phyloP scores from a whole-genome alignment of 2,888 invertebrate genomes.

The Antitype chi region DNA sequence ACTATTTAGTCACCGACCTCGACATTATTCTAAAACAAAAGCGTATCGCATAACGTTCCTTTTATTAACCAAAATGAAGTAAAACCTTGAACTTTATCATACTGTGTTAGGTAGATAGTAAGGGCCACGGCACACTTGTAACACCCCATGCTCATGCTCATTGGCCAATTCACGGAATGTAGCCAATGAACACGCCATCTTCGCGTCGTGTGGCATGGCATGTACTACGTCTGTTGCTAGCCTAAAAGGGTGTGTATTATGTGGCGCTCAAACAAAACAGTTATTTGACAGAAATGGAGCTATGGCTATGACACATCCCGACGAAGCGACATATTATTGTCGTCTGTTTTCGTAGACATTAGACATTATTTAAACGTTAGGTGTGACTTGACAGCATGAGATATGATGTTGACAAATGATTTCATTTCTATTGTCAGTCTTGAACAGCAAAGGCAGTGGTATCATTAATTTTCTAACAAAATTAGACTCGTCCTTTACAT shows the following conservation, averaged over 20 bases:
- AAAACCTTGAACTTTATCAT: conserved; percentile 33
- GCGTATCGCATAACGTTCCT: conserved; percentile 1
- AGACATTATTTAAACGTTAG: conserved; percentile 17
- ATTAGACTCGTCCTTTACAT: conserved; percentile 1
- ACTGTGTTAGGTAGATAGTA: conserved; percentile 4
- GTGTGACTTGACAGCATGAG: conserved; percentile 18
- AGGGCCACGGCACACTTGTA: conserved; percentile 29
- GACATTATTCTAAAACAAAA: conserved; percentile 27
- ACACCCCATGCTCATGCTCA: conserved; percentile 20
- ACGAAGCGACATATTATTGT: conserved; percentile 12
- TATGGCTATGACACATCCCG: conserved; percentile 18
- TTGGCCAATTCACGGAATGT: conserved; percentile 25
- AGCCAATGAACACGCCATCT: conserved; percentile 21
- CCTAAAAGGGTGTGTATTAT: conserved; percentile 18
- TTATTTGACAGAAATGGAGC: conserved; percentile 34
- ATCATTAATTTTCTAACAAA: conserved; percentile 33
- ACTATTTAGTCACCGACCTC: background rate
- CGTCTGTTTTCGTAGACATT: conserved; percentile 25
- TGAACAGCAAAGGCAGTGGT: background rate
- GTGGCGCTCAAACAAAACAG: conserved; percentile 42
- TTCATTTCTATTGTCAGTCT: conserved; percentile 20
- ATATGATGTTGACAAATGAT: conserved; percentile 49
- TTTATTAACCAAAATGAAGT: conserved; percentile 26
- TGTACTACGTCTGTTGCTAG: conserved; percentile 26
- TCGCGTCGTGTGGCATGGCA: background rate